phyloP scores from a whole-genome alignment of 2,888 invertebrate species.

The Spatulosminthurus flaviceps region DNA sequence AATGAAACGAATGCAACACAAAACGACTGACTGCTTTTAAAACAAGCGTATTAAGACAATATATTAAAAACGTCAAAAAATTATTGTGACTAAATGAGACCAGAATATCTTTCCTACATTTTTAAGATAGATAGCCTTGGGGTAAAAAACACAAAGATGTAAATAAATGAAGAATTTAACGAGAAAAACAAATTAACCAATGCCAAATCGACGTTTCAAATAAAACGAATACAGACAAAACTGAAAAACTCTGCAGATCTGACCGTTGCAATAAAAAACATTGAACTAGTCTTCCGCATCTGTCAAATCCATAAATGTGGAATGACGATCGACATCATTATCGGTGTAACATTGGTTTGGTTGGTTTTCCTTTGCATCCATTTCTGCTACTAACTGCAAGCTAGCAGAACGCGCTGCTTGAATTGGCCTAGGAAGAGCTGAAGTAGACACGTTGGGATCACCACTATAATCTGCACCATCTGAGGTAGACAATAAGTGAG shows the following conservation, averaged over 20 bases:
- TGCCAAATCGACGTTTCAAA: neutral
- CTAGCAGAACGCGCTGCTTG: conserved; percentile 59
- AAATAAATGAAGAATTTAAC: conserved; percentile 1
- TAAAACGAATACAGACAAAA: neutral
- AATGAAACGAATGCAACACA: conserved; percentile 3
- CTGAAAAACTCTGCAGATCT: neutral
- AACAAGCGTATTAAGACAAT: neutral
- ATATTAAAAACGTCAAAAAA: neutral
- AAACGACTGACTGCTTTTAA: neutral
- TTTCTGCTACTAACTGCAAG: conserved; percentile 58
- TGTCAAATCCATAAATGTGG: conserved; percentile 58
- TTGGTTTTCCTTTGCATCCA: conserved; percentile 51
- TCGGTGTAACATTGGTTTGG: neutral
- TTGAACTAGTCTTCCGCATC: conserved; percentile 48
- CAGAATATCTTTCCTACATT: neutral
- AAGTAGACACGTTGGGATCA: conserved; percentile 47
- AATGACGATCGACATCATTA: conserved; percentile 51
- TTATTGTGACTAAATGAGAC: conserved; percentile 5
- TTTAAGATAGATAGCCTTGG: neutral
- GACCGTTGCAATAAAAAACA: neutral
- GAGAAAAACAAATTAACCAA: neutral
- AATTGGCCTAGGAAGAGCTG: conserved; percentile 53
- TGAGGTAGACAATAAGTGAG: conserved; percentile 60
- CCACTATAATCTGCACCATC: conserved; percentile 59
- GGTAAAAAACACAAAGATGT: neutral